phyloP scores from a whole-genome alignment of 2,888 invertebrate genomes.

The Pristionchus japonicus region DNA sequence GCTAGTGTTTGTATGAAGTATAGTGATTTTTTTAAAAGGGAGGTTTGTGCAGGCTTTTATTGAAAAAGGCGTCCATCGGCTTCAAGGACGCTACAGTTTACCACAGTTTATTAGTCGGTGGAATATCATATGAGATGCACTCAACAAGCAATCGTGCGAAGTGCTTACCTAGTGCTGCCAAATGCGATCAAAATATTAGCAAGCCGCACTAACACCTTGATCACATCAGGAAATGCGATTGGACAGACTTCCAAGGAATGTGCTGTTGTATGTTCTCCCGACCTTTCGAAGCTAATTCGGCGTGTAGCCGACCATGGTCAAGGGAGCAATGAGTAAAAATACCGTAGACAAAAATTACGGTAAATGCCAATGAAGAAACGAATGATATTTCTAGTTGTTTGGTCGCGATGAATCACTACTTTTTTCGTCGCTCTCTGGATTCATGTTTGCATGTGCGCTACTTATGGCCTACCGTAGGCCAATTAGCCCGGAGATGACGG shows the following conservation, averaged over 20 bases:
- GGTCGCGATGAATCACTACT: not conserved
- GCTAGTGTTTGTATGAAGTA: not conserved
- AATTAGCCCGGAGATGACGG: not conserved
- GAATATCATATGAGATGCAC: no score
- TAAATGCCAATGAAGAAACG: not conserved
- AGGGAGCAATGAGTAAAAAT: not conserved
- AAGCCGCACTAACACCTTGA: not conserved
- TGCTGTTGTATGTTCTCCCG: not conserved
- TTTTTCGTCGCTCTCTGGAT: not conserved
- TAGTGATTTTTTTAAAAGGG: not conserved
- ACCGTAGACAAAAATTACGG: not conserved
- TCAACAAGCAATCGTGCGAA: not conserved
- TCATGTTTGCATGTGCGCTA: not conserved
- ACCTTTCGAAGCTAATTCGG: not conserved
- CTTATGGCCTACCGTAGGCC: not conserved
- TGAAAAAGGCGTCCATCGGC: no score
- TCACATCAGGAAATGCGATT: constrained; percentile 7
- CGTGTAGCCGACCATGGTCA: not conserved
- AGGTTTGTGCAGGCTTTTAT: no score
- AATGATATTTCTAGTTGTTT: not conserved
- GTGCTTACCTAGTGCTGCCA: not conserved
- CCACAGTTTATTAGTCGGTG: no score
- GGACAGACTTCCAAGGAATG: not conserved
- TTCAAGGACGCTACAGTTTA: no score
- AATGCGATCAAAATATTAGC: not conserved